Base-by-base conservation (phyloP, 2,888 invertebrate genomes). In the Hypomecis atomaria region DNA sequence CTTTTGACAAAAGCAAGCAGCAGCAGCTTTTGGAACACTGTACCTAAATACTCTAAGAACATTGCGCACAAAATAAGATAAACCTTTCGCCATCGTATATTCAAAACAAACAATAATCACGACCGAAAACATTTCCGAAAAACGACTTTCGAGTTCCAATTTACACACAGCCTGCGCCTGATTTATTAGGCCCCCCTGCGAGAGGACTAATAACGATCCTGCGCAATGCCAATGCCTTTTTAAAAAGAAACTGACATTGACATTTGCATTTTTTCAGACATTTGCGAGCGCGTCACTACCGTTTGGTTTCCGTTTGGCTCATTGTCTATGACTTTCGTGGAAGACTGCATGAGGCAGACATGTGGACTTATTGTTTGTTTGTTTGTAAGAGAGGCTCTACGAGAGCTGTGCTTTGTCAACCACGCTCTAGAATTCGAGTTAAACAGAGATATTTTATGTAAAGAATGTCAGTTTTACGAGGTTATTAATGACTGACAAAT, bases 261-360 rank as follows among this genome's bases (percentile, higher is more conserved):
- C 68, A 66, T 69, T 70, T 67, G 33, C 62, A 62, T 78, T 71
- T 67, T 66, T 64, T 69, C 54, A 61, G 69, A 71, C 71, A 66
- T 65, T 71, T 65, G 70, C 66, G 54, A 49, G 68, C 69, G 68
- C 69, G 62, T 65, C 74, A 82, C 82, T 83, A 81, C 83, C 78
- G 84, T 78, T 73, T 73, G 78, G 82, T 86, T 86, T 87, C 86
- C 87, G 86, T 85, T 73, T 65, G 66, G 52, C 69, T 71, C 74
- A 76, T 78, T 82, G 72, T 78, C 73, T 70, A 69, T 67, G 64
- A 53, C 63, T 69, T 86, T 86, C 86, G 79, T 65, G 75, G 87
- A 86, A 86, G 74, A 73, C 76, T 71, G 75, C 70, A 71, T 73
- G 76, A 65, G 59, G 44, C 49, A 52, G 65, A 70, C 71, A 73